A percentile compares a stretch with the other conserved stretches of the same genome.
Conservation (phyloP, 2,113 vertebrate species). For the Turdus rufiventris region DNA sequence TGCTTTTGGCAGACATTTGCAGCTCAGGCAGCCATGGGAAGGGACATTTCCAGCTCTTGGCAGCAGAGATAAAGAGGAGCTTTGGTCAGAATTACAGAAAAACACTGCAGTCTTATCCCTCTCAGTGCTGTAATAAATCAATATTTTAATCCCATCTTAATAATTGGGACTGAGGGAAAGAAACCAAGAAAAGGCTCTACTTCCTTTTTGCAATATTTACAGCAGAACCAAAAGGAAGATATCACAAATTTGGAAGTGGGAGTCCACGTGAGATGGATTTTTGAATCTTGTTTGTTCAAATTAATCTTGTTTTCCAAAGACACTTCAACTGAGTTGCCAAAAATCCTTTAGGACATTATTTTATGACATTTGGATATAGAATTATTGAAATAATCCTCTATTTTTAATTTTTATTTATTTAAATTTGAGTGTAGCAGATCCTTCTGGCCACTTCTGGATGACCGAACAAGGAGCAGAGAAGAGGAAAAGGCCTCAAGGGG, state of each 20-base stretch:
- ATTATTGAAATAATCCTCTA: background rate
- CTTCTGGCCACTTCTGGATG: background rate
- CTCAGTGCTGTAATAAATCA: background rate
- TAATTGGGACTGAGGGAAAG: background rate
- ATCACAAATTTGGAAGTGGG: background rate
- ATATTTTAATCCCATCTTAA: background rate
- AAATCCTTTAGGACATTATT: background rate
- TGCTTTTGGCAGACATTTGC: background rate
- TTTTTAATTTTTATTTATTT: background rate
- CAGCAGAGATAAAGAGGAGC: background rate
- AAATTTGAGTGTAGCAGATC: background rate
- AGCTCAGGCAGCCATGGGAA: background rate
- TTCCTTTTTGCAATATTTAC: background rate
- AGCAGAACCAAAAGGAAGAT: background rate
- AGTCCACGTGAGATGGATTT: accelerated
- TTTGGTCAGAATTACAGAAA: background rate
- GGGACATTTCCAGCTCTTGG: background rate
- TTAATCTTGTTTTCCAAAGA: background rate
- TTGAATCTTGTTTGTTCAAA: background rate
- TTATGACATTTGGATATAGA: background rate
- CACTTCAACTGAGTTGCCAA: background rate
- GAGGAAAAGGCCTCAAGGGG: background rate
- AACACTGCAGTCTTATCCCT: background rate
- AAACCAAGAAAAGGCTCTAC: background rate
- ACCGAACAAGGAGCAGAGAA: background rate